phyloP scores from a whole-genome alignment of 2,113 vertebrate species.

The Neomonachus schauinslandi region DNA sequence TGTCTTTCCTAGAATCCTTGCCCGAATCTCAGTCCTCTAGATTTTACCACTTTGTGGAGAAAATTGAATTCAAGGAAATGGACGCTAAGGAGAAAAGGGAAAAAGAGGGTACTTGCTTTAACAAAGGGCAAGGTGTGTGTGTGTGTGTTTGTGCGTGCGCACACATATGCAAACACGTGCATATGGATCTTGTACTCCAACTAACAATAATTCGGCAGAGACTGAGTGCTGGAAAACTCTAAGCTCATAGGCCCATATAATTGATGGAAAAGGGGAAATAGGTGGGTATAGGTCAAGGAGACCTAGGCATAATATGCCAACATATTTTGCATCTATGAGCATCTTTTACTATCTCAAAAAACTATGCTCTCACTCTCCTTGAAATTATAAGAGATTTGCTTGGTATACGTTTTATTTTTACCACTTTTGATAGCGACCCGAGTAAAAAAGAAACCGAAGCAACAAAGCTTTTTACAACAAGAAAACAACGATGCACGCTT shows the following conservation, averaged over 20 bases:
- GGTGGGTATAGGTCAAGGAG: background rate
- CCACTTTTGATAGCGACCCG: background rate
- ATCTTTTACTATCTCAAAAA: background rate
- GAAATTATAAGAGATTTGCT: background rate
- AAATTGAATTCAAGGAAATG: background rate
- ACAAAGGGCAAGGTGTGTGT: background rate
- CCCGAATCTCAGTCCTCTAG: background rate
- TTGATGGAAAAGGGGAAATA: background rate
- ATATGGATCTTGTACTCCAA: background rate
- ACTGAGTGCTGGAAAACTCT: background rate
- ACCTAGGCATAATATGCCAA: background rate
- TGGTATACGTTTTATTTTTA: background rate
- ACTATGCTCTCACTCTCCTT: background rate
- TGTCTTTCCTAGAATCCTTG: background rate
- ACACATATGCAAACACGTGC: rapidly evolving
- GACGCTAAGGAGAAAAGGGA: background rate
- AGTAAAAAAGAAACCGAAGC: background rate
- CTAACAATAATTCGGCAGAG: background rate
- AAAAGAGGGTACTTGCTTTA: background rate
- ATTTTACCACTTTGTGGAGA: conserved; percentile 9
- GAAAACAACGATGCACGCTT: background rate
- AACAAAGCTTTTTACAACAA: background rate
- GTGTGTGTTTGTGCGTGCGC: background rate
- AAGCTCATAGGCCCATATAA: background rate
- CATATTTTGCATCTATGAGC: background rate